A percentile compares a stretch with the other conserved stretches of the same genome.
Evolutionary conservation across 2,113 vertebrate species (phyloP).

Genomic region (Lagenorhynchus albirostris): DNA sequence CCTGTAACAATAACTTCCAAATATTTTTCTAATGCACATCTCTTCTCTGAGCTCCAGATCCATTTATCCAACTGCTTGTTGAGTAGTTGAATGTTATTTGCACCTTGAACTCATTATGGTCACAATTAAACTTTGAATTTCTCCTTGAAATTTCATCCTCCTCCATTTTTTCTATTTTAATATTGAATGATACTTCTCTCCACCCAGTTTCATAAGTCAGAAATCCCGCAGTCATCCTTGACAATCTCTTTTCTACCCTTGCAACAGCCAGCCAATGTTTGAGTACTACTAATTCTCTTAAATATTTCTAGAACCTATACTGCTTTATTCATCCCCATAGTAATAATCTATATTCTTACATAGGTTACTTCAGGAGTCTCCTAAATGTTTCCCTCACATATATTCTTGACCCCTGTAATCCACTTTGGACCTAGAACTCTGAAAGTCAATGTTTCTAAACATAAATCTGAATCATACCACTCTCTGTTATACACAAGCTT

Average conservation of each 20-base stretch:
- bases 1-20: not conserved
- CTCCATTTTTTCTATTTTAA: not conserved
- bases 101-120: not conserved
- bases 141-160: not conserved
- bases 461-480: not conserved
- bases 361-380: not conserved
- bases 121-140: constrained; percentile 27
- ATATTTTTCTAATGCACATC: not conserved
- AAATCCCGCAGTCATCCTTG: not conserved
- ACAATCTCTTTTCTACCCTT: not conserved
- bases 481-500: not conserved
- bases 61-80: not conserved
- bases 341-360: not conserved
- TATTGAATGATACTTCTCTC: not conserved
- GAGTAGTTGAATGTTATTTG: not conserved
- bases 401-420: not conserved
- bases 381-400: not conserved
- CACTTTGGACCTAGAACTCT: not conserved
- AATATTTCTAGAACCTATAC: constrained; percentile 1
- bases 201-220: not conserved
- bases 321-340: not conserved
- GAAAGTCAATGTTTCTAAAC: not conserved
- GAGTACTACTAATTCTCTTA: not conserved
- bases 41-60: not conserved
- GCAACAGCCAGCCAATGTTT: not conserved